Evolutionary conservation across 2,113 vertebrate genomes (phyloP), one percentile per base, ranked within the genome.

Genomic region (Dolichallabes microphthalmus): DNA sequence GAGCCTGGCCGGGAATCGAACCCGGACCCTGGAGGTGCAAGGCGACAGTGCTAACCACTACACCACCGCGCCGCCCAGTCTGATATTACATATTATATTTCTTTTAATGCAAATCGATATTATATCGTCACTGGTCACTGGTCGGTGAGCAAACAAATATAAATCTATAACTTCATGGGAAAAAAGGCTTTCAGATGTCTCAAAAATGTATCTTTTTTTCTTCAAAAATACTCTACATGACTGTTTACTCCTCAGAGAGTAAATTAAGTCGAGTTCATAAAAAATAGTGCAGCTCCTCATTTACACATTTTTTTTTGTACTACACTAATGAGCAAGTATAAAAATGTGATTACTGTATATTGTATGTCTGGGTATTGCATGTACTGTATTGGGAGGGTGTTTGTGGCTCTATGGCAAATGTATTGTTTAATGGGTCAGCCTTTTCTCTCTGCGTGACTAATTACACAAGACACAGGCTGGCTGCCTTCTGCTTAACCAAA

Each of bases 391-490:
- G 53, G 14, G 55, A 53, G 10, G 17, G 53, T 58, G 27, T 78
- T 78, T 50, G 17, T 39, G 10, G n/a, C 11, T 77, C 11, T 32
- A n/a, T 63, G 68, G 53, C 60, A 7, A 68, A 22, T 80, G 82
- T 58, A 88, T 30, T 82, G 85, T 84, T 90, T 88, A 71, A 64
- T 86, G 73, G 60, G 83, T 76, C 58, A 76, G 74, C 19, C 55
- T 85, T 88, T 87, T 85, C 82, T 66, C 85, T 64, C 55, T 64
- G 63, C 68, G 83, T 22, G 50, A 87, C 83, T 78, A 87, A 80
- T 52, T 90, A 90, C 79, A 87, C 88, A 90, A 90, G 80, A 85
- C 55, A 15, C 55, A 60, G 78, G 32, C 35, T 85, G 86, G 68
- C 77, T 10, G 39, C 32, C 82, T 74, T 45, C 30, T 73, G 32